These are phyloP conservation scores for Apus apus DNA, from an alignment of 2,113 vertebrate genomes.

Conservation along the genomic window DNA sequence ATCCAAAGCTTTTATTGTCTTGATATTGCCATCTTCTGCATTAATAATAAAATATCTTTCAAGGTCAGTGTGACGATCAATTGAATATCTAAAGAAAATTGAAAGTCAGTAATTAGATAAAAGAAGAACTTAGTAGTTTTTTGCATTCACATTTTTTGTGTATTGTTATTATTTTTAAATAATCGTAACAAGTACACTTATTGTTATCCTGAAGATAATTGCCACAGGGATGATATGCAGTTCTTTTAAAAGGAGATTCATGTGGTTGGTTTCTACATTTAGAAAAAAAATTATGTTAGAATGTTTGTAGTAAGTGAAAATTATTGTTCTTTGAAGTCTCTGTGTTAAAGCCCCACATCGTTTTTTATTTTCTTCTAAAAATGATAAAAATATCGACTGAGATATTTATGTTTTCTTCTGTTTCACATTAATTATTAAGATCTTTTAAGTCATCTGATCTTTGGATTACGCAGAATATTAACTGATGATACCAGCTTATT, in stretches of 20 bases:
- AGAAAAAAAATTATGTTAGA: slow-evolving; percentile 14
- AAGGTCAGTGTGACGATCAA: slow-evolving; percentile 93
- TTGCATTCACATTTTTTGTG: slow-evolving; percentile 30
- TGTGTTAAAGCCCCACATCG: background rate
- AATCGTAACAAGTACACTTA: background rate
- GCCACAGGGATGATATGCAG: slow-evolving; percentile 41
- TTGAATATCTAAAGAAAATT: slow-evolving; percentile 88
- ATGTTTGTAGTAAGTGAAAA: slow-evolving; percentile 56
- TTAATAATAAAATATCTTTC: slow-evolving; percentile 93
- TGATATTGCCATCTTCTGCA: slow-evolving; percentile 91
- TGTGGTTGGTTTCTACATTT: background rate
- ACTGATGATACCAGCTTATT: slow-evolving; percentile 24
- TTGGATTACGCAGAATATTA: slow-evolving; percentile 40
- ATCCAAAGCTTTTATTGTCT: slow-evolving; percentile 90
- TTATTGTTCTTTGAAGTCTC: background rate
- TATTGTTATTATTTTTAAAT: slow-evolving; percentile 9
- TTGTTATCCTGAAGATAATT: slow-evolving; percentile 6
- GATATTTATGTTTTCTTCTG: background rate
- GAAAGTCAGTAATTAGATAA: slow-evolving; percentile 66
- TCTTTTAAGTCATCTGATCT: background rate
- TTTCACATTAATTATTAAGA: slow-evolving; percentile 23
- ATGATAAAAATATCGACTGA: background rate
- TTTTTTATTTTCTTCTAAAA: background rate
- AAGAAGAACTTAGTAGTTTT: slow-evolving; percentile 15
- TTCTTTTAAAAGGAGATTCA: slow-evolving; percentile 32